Conservation (phyloP, 2,888 invertebrate genomes). For the Hirtodrosophila confusa region DNA sequence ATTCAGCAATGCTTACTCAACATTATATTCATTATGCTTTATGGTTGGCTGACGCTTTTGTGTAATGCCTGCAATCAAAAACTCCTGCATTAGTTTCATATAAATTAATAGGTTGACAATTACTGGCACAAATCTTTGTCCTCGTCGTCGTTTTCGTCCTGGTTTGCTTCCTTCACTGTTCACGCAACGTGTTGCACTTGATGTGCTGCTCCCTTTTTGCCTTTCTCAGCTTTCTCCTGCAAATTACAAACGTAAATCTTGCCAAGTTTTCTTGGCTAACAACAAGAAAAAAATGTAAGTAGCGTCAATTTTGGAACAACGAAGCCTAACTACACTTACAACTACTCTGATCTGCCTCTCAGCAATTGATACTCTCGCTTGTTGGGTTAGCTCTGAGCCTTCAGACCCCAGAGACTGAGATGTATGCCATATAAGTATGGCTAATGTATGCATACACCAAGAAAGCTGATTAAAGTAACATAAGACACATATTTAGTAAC, state of each 20-base stretch:
- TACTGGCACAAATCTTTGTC: slow-evolving; percentile 44
- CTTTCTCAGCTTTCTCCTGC: slow-evolving; percentile 33
- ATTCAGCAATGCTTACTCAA: neutral
- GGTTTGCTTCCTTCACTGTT: slow-evolving; percentile 27
- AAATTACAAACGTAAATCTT: slow-evolving; percentile 73
- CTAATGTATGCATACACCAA: no score
- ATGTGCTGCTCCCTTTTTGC: slow-evolving; percentile 29
- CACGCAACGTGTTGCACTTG: slow-evolving; percentile 71
- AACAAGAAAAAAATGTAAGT: slow-evolving; percentile 17
- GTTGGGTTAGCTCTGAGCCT: no score
- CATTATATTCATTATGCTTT: slow-evolving; percentile 5
- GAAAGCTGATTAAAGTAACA: no score
- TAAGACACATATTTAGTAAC: no score
- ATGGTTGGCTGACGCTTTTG: slow-evolving; percentile 11
- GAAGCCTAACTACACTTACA: slow-evolving; percentile 33
- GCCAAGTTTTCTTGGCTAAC: slow-evolving; percentile 40
- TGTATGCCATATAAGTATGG: no score
- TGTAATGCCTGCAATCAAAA: slow-evolving; percentile 15
- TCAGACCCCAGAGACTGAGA: no score
- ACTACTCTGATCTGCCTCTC: neutral
- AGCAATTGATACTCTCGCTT: no score
- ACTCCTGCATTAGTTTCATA: slow-evolving; percentile 44
- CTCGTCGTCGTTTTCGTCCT: slow-evolving; percentile 1
- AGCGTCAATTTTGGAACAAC: slow-evolving; percentile 1
- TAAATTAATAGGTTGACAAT: slow-evolving; percentile 52